phyloP scores from a whole-genome alignment of 2,113 vertebrate genomes.

The Phoxinus phoxinus region DNA sequence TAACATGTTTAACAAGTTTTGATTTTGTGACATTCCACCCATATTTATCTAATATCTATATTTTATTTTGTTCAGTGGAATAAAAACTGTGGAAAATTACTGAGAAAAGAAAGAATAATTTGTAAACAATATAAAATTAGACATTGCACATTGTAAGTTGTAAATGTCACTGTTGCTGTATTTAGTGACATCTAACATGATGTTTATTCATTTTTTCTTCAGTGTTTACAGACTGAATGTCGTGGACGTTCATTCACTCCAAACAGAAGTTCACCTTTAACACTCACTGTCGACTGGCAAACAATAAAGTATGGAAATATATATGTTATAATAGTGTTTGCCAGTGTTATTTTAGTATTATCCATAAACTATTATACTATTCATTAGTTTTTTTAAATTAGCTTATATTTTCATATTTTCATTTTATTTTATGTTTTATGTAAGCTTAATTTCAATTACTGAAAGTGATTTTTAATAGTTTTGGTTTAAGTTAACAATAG shows the following conservation, averaged over 20 bases:
- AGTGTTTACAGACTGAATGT: conserved; percentile 87
- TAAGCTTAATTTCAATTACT: neutral
- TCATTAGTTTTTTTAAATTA: neutral
- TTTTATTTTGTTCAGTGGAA: neutral
- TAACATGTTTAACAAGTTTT: neutral
- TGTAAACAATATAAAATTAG: neutral
- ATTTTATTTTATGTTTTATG: neutral
- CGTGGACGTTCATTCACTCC: conserved; percentile 84
- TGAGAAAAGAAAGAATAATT: neutral
- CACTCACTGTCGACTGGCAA: conserved; percentile 95
- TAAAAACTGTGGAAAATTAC: neutral
- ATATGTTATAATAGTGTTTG: neutral
- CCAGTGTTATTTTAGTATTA: neutral
- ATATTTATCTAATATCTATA: neutral
- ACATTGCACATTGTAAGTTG: neutral
- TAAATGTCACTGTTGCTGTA: neutral
- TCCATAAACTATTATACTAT: neutral
- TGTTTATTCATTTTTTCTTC: conserved; percentile 28
- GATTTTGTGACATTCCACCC: neutral
- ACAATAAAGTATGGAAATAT: conserved; percentile 86
- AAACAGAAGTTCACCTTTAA: conserved; percentile 87
- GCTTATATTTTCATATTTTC: neutral
- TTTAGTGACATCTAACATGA: neutral
- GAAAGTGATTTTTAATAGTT: neutral
- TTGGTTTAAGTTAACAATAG: neutral